These are phyloP conservation scores for Sebastiscus albofasciatus DNA, from an alignment of 2,797 vertebrate genomes.

Conservation along the genomic window DNA sequence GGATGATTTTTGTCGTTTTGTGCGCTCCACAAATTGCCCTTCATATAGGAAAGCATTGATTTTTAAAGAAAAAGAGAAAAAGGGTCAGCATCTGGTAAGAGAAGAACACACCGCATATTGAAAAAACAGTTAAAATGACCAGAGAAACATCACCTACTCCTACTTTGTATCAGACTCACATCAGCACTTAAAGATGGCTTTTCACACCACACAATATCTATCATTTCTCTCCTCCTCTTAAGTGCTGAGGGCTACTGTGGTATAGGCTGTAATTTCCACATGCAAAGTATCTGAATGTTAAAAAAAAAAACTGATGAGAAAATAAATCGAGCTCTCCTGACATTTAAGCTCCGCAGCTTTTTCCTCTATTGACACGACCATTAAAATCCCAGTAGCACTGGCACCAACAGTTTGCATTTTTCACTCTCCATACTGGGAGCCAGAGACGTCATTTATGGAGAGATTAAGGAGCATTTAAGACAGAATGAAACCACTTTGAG, in stretches of 20 bases:
- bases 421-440: constrained; percentile 57
- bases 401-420: constrained; percentile 51
- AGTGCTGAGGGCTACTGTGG: constrained; percentile 20
- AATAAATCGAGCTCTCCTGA: constrained; percentile 17
- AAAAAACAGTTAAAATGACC: constrained; percentile 55
- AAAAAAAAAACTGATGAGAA: neutral
- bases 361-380: constrained; percentile 23
- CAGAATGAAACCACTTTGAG: constrained; percentile 65
- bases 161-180: constrained; percentile 18
- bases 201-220: constrained; percentile 14
- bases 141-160: constrained; percentile 19
- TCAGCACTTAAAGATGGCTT: constrained; percentile 33
- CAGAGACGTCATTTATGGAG: constrained; percentile 56
- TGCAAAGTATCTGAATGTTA: constrained; percentile 22
- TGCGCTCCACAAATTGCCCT: constrained; percentile 43
- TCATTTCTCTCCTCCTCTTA: constrained; percentile 18
- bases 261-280: constrained; percentile 26
- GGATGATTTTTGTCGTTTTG: constrained; percentile 32
- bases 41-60: constrained; percentile 56
- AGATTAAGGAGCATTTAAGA: constrained; percentile 76
- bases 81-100: constrained; percentile 49
- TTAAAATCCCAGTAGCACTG: constrained; percentile 48
- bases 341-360: constrained; percentile 25
- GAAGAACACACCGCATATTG: constrained; percentile 43
- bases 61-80: constrained; percentile 12